Base-by-base conservation (phyloP, 1,140 invertebrate genomes). In the Palaemon carinicauda region DNA sequence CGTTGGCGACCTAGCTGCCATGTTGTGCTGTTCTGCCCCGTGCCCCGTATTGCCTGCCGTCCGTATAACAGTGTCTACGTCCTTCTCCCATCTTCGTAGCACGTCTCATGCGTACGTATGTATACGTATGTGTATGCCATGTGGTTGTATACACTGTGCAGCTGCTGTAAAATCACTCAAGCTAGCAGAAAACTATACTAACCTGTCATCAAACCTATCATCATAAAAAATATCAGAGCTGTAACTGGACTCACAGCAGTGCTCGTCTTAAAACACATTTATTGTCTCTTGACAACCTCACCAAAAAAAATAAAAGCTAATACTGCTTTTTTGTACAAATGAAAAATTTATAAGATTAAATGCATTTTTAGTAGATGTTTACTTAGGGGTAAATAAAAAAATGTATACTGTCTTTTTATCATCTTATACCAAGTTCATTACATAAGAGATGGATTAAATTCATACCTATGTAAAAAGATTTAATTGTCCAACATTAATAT, bases 31-130 rank as follows among this genome's bases (percentile, higher is more conserved):
- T 88, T 84, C 83, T 86, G 83, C 83, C 83, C 83, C 82, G 51
- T 79, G 81, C 87, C 87, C 87, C 82, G 87, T 83, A 71, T 84
- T 84, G 87, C 87, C 87, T 88, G 82, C 87, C 87, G 87, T 88
- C 81, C 87, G 87, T 84, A 81, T 88, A 83, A 88, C 81, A 83
- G 87, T 88, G 87, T 88, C 87, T 88, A 73, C 87, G 87, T 88
- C 87, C 87, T 85, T 80, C 87, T 88, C 87, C 81, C 78, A 80
- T 80, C 82, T 84, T 83, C 87, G 85, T 87, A 87, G 85, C 85
- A 87, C 85, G 85, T 88, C 87, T 88, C 80, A 88, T 84, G 79
- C 87, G 87, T 88, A 88, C 87, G 87, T 88, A 88, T 85, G 82
- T 82, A 82, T 88, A 87, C 87, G 81, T 82, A 82, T 88, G 87